phyloP scores from a whole-genome alignment of 2,113 vertebrate genomes.

The Sciurus niger region DNA sequence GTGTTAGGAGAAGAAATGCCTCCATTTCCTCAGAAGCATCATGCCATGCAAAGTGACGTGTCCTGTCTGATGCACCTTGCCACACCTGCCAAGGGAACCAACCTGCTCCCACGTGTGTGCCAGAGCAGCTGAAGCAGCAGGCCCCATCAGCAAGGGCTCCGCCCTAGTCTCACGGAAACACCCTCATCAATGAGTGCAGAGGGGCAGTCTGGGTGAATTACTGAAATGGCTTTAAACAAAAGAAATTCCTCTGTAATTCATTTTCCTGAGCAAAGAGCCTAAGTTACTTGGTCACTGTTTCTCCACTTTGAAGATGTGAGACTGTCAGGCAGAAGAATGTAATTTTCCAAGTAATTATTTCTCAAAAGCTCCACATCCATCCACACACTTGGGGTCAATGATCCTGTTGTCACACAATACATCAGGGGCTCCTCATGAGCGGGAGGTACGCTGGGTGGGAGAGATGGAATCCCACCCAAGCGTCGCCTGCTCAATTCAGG shows the following conservation, averaged over 20 bases:
- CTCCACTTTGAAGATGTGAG: neutral
- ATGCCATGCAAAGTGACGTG: slow-evolving; percentile 15
- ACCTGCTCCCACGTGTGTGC: neutral
- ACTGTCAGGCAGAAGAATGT: neutral
- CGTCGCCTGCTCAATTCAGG: neutral
- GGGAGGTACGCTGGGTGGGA: neutral
- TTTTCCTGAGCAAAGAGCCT: slow-evolving; percentile 32
- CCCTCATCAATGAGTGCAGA: slow-evolving; percentile 42
- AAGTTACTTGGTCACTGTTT: slow-evolving; percentile 53
- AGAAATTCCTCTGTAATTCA: slow-evolving; percentile 66
- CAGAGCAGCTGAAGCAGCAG: slow-evolving; percentile 48
- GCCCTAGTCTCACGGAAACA: neutral
- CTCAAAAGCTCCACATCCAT: neutral
- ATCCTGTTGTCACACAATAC: neutral
- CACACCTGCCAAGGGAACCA: neutral
- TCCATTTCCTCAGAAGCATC: neutral
- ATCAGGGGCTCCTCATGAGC: neutral
- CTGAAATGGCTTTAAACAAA: slow-evolving; percentile 54
- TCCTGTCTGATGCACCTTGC: neutral
- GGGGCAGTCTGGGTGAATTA: neutral
- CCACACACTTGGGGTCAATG: neutral
- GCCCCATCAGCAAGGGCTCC: neutral
- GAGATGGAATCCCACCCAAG: neutral
- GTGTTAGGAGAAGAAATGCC: slow-evolving; percentile 66
- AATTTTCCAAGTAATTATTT: slow-evolving; percentile 23